Evolutionary conservation across 2,113 vertebrate species (phyloP).

Genomic region (Cephalopholis sonnerati): DNA sequence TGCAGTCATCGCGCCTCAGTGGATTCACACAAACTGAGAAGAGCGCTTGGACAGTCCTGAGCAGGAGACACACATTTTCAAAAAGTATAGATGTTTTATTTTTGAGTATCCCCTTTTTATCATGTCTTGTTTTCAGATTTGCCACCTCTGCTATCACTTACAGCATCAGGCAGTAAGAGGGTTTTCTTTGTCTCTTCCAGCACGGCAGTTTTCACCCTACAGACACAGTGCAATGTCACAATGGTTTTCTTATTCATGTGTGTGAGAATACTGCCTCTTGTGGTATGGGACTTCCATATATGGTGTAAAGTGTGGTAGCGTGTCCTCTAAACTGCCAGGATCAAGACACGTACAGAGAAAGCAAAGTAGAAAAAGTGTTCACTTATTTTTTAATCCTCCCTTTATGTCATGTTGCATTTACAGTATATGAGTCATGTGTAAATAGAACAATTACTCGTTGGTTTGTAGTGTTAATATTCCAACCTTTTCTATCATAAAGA

Average conservation of each 20-base stretch:
- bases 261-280: not conserved
- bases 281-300: not conserved
- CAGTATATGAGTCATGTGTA: not conserved
- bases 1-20: not conserved
- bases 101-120: not conserved
- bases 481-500: not conserved
- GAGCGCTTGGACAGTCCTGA: not conserved
- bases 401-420: not conserved
- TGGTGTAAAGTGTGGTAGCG: not conserved
- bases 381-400: not conserved
- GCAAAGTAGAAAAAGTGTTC: not conserved
- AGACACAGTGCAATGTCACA: not conserved
- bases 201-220: not conserved
- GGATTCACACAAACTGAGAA: not conserved
- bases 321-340: not conserved
- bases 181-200: not conserved
- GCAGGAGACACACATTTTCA: not conserved
- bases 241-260: not conserved
- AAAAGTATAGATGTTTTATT: not conserved
- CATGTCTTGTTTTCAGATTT: conserved; percentile 1
- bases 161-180: not conserved
- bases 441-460: conserved; percentile 13
- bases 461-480: not conserved
- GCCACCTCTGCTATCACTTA: not conserved
- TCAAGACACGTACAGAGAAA: not conserved